Percentiles rank a stretch among this genome's conserved stretches.
Conservation (phyloP, 2,888 invertebrate species). For the Cheilosia impressa region DNA sequence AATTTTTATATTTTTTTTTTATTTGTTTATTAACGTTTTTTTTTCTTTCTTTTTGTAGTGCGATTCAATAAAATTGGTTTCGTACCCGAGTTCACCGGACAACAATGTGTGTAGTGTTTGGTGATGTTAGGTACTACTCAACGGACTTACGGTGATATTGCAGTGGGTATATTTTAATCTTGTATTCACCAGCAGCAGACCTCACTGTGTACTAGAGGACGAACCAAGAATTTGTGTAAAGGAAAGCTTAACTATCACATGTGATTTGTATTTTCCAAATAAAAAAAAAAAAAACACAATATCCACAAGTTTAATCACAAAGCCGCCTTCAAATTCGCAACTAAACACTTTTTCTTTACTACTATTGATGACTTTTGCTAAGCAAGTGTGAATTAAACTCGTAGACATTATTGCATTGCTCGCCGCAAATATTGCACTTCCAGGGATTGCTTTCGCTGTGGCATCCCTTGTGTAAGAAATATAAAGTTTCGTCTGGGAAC, state of each 20-base stretch:
- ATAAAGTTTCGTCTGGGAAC: conserved; percentile 97
- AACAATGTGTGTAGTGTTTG: conserved; percentile 45
- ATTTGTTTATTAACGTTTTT: neutral
- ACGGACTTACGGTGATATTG: conserved; percentile 35
- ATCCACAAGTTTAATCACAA: conserved; percentile 43
- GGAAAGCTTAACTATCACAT: conserved; percentile 75
- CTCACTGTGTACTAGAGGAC: conserved; percentile 46
- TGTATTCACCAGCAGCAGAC: conserved; percentile 40
- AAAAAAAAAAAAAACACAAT: conserved; percentile 20
- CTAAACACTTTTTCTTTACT: neutral
- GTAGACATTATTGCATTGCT: conserved; percentile 96
- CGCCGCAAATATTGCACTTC: conserved; percentile 99
- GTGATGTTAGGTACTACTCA: conserved; percentile 34
- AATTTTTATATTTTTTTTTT: neutral
- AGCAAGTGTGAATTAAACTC: conserved; percentile 98
- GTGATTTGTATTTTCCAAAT: conserved; percentile 71
- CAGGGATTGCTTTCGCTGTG: conserved; percentile 98
- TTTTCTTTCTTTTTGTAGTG: conserved; percentile 60
- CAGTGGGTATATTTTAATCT: conserved; percentile 30
- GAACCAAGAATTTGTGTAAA: conserved; percentile 64
- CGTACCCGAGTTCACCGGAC: conserved; percentile 38
- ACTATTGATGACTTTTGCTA: conserved; percentile 95
- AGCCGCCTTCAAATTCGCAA: conserved; percentile 27
- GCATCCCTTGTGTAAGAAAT: conserved; percentile 98
- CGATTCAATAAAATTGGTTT: conserved; percentile 54